Evolutionary conservation across 2,113 vertebrate genomes (phyloP), one percentile per base, ranked within the genome.

Genomic region (Chloropsis cyanopogon): DNA sequence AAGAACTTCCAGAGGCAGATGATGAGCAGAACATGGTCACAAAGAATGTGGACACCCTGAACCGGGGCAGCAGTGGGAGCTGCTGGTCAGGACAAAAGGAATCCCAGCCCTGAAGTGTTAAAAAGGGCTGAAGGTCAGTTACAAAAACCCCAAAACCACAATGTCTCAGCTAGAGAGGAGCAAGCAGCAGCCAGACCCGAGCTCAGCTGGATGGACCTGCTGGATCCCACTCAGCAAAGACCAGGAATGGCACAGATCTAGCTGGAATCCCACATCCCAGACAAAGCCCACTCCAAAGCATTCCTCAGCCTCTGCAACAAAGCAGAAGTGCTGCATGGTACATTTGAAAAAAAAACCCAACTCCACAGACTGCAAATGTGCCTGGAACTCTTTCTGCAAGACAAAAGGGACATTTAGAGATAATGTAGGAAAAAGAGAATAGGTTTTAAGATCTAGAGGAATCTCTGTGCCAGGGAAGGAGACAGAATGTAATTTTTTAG

Each of bases 351-450:
- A 70, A 78, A 87, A 37, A 9, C 2, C 10, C 63, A 69, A 47
- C 26, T 63, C 77, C 4, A 13, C 69, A 89, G 96, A 76, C 73
- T 61, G 61, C 80, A 82, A 60, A 91, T 82, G 65, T 91, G 81
- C 69, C 87, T 93, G 90, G 73, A 94, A 95, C 56, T 50, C 37
- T 82, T 88, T 82, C 79, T 53, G 70, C 85, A 79, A 96, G 90
- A 92, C 88, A 94, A 95, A 96, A 86, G 90, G 70, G 90, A 91
- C 78, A 76, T 93, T 95, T 79, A 90, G 68, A 95, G 92, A 90
- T 85, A 93, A 91, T 72, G 65, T 25, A 82, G 84, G 61, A 54
- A 79, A 91, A 86, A 19, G 84, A 88, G 33, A 85, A 87, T 56
- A 61, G 84, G n/a, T 71, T 94, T 92, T 91, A 72, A 96, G 88